Percentiles rank a stretch among this genome's conserved stretches.
phyloP scores from a whole-genome alignment of 2,797 vertebrate genomes.

The Leptodon cayanensis region DNA sequence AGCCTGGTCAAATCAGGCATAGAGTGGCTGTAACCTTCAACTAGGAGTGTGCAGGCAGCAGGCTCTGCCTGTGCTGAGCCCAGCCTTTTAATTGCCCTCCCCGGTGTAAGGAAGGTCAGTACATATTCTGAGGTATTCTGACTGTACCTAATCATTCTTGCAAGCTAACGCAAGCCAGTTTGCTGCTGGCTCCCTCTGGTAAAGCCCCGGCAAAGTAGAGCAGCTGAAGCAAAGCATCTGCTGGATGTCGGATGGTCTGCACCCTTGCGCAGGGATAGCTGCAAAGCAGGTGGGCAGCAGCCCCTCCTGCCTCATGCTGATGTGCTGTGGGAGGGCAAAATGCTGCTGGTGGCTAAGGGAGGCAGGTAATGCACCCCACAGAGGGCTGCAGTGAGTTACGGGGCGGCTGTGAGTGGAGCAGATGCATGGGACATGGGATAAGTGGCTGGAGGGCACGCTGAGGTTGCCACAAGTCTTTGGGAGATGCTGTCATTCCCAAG shows the following conservation, averaged over 20 bases:
- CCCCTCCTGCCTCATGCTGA: background rate
- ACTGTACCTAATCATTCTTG: background rate
- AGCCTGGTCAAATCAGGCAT: fast-evolving
- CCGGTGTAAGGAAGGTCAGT: background rate
- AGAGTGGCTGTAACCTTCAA: background rate
- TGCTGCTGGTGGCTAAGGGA: background rate
- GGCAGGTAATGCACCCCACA: background rate
- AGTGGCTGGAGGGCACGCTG: background rate
- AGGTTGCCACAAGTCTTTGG: background rate
- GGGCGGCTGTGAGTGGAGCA: background rate
- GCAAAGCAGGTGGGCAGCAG: background rate
- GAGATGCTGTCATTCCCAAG: background rate
- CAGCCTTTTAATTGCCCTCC: fast-evolving
- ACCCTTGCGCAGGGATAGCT: background rate
- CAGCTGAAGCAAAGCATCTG: background rate
- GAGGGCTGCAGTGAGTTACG: background rate
- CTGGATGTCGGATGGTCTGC: fast-evolving
- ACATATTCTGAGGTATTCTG: fast-evolving
- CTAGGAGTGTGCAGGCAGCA: background rate
- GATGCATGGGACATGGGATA: too few species aligned
- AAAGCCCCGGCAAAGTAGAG: background rate
- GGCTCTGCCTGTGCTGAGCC: background rate
- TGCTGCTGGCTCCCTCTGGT: background rate
- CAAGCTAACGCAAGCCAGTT: background rate
- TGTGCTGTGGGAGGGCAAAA: background rate